phyloP scores from a whole-genome alignment of 37 sponge, comb jelly and placozoan genomes.

The Hexactinellida sp. region DNA sequence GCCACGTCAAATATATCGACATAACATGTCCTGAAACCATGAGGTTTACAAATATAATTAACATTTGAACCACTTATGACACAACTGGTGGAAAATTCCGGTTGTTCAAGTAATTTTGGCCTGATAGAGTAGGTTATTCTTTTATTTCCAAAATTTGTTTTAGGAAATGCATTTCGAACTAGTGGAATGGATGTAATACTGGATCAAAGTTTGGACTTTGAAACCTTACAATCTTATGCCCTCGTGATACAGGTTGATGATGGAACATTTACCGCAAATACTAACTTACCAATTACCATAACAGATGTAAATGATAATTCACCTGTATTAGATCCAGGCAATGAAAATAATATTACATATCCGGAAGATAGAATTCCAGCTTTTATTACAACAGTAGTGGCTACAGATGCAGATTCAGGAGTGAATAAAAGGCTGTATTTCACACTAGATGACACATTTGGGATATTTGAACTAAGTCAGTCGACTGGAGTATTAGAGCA shows the following conservation, averaged over 20 bases:
- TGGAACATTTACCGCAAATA: not conserved
- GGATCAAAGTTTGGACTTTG: not conserved
- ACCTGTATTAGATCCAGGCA: not conserved
- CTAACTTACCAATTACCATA: not conserved
- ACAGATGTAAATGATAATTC: not conserved
- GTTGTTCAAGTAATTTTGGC: too few relatives aligned
- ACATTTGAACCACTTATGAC: too few relatives aligned
- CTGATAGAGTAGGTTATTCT: too few relatives aligned
- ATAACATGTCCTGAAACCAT: too few relatives aligned
- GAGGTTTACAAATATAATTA: too few relatives aligned
- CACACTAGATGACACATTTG: not conserved
- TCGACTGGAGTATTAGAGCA: not conserved
- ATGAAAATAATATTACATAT: not conserved
- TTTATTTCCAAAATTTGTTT: too few relatives aligned
- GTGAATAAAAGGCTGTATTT: not conserved
- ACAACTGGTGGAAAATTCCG: too few relatives aligned
- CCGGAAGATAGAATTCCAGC: not conserved
- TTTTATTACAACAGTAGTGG: not conserved
- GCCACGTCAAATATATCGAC: too few relatives aligned
- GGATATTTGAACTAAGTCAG: not conserved
- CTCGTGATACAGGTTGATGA: not conserved
- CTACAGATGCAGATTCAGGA: not conserved
- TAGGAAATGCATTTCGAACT: not conserved
- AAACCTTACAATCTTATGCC: not conserved
- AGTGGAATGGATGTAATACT: not conserved